Base-by-base conservation (phyloP, 2,888 invertebrate genomes). In the Lasioglossum pauxillum region DNA sequence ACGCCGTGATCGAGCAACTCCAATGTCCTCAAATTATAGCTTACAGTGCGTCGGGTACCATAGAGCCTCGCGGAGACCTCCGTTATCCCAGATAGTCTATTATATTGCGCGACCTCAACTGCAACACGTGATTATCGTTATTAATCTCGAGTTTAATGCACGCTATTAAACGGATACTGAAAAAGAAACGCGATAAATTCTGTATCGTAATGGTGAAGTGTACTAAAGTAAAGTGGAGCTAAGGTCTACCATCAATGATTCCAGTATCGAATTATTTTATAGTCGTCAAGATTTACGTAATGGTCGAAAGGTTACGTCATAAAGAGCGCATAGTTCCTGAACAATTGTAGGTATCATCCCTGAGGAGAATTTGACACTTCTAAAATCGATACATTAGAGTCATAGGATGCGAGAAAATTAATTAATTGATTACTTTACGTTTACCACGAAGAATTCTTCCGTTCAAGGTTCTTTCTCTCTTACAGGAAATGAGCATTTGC, bases 1-100 rank as follows among this genome's bases (percentile, higher is more conserved):
- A 31, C 49, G 49, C 49, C 31, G 31, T 23, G 49, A 73, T 73
- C 23, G 73, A 19, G 27, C 49, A 12, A 35, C 23, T 19, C 31
- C 31, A 49, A 19, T 23, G 73, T 49, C 31, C 49, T 73, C 35
- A 73, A 73, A 73, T 73, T 73, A 73, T 49, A 73, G 73, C 14
- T 35, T 31, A 7, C 49, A 19, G 27, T 23, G 46, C 31, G 31
- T 73, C 4, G 31, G 49, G 27, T 35, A 64, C 31, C 16, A 5
- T 1, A 19, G 27, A 73, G 27, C 31, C 46, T 27, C 16, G 44
- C 44, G 10, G 23, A 49, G 46, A 19, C 49, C 35, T 35, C 35
- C 23, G 44, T 73, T 73, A 73, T 46, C 19, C 44, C 27, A 10
- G 3, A 44, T 16, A 31, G 27, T 27, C 73, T 19, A 31, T 46